Percentiles rank a stretch among this genome's conserved stretches.
phyloP scores from a whole-genome alignment of 2,888 invertebrate species.

The Priocnemis perturbator region DNA sequence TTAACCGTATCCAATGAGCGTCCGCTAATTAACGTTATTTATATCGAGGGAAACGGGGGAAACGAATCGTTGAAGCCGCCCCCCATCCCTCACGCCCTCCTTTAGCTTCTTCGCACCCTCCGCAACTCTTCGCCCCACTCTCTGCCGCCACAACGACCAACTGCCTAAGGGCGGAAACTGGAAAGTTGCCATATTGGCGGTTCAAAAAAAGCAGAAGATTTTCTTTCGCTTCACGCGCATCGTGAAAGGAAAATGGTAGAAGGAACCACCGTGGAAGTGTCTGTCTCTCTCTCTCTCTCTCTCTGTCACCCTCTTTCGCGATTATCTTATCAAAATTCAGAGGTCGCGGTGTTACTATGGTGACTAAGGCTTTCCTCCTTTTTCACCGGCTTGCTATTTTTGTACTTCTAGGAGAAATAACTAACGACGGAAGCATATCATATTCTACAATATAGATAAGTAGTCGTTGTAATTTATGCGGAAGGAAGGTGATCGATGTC shows the following conservation, averaged over 20 bases:
- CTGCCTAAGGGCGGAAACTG: slow-evolving; percentile 55
- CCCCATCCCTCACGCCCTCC: neutral
- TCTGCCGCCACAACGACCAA: slow-evolving; percentile 23
- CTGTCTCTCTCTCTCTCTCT: too few relatives aligned
- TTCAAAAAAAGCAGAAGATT: slow-evolving; percentile 53
- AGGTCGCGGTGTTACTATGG: slow-evolving; percentile 49
- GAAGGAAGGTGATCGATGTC: too few relatives aligned
- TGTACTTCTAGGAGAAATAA: neutral
- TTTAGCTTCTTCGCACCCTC: too few relatives aligned
- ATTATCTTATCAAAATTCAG: slow-evolving; percentile 47
- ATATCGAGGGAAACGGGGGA: slow-evolving; percentile 54
- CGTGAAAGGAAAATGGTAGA: slow-evolving; percentile 12
- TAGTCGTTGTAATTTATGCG: too few relatives aligned
- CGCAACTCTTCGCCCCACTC: slow-evolving; percentile 6
- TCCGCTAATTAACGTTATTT: slow-evolving; percentile 71
- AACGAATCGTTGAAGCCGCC: slow-evolving; percentile 32
- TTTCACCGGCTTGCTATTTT: slow-evolving; percentile 30
- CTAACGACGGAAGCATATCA: neutral
- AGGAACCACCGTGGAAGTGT: slow-evolving; percentile 4
- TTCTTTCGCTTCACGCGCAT: slow-evolving; percentile 31
- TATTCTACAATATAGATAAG: too few relatives aligned
- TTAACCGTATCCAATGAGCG: slow-evolving; percentile 68
- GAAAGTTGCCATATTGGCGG: slow-evolving; percentile 55
- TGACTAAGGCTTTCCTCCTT: slow-evolving; percentile 35
- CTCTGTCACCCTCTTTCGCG: neutral